These are phyloP conservation scores for Rhaphigaster nebulosa DNA, from an alignment of 2,888 invertebrate genomes.

Conservation along the genomic window DNA sequence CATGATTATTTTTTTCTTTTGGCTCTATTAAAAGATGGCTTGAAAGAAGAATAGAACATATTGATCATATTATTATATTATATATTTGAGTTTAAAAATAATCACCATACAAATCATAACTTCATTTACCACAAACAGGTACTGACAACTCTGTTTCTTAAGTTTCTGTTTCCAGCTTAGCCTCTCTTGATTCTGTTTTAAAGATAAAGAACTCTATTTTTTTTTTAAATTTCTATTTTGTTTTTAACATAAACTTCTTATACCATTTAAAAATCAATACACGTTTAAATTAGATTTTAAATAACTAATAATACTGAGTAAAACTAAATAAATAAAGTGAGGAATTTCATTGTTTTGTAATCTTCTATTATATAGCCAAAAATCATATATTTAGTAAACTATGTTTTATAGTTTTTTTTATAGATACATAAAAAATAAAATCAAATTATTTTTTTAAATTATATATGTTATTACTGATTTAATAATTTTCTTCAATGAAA, in stretches of 20 bases:
- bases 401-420: not conserved
- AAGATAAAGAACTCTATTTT: not conserved
- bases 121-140: not conserved
- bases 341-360: not conserved
- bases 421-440: not conserved
- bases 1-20: not conserved
- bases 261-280: not conserved
- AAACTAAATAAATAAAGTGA: not conserved
- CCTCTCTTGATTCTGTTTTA: not conserved
- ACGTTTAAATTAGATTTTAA: not conserved
- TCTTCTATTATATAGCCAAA: not conserved
- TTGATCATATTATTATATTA: not conserved
- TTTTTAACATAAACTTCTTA: not conserved
- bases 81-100: not conserved
- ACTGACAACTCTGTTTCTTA: not conserved
- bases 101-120: not conserved
- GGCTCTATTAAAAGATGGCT: not conserved
- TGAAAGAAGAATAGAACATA: not conserved
- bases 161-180: not conserved
- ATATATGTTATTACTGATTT: not conserved
- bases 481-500: not conserved
- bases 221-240: not conserved
- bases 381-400: not conserved
- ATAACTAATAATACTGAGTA: constrained; percentile 42
- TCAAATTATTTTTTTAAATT: not conserved